Conservation (phyloP, 2,888 invertebrate genomes). For the Operophtera brumata region DNA sequence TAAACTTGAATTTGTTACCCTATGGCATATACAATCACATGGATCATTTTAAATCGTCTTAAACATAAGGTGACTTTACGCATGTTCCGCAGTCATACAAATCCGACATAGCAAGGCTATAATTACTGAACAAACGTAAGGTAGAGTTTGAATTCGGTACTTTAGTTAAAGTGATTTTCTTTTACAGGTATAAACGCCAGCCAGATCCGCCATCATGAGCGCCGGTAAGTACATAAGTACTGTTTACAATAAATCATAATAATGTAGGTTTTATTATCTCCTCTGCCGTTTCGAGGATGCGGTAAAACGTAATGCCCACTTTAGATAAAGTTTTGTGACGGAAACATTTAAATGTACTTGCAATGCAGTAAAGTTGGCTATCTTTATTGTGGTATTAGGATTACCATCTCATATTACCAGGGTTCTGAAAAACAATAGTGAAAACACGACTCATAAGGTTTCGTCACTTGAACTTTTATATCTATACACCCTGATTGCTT, state of each 20-base stretch:
- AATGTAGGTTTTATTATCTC: constrained; percentile 14
- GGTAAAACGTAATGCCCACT: constrained; percentile 19
- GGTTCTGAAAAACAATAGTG: no score
- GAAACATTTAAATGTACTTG: constrained; percentile 11
- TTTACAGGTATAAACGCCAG: constrained; percentile 9
- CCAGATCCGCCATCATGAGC: constrained; percentile 6
- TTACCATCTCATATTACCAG: not conserved
- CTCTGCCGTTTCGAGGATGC: constrained; percentile 9
- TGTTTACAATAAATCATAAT: constrained; percentile 20
- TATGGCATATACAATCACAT: no score
- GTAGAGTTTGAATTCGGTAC: not conserved
- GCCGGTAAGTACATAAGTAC: constrained; percentile 15
- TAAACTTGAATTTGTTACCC: no score
- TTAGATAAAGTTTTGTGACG: constrained; percentile 21
- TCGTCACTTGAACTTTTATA: no score
- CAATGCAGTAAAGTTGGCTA: constrained; percentile 10
- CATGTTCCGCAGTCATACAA: no score
- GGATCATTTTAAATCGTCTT: no score
- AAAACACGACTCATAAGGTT: no score
- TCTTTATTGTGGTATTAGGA: constrained; percentile 6
- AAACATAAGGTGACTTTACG: no score
- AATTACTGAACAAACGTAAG: no score
- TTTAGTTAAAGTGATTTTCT: not conserved
- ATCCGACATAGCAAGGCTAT: no score
- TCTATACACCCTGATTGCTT: no score